These are phyloP conservation scores for Conus betulinus DNA, from an alignment of 1,140 invertebrate species.

Conservation along the genomic window DNA sequence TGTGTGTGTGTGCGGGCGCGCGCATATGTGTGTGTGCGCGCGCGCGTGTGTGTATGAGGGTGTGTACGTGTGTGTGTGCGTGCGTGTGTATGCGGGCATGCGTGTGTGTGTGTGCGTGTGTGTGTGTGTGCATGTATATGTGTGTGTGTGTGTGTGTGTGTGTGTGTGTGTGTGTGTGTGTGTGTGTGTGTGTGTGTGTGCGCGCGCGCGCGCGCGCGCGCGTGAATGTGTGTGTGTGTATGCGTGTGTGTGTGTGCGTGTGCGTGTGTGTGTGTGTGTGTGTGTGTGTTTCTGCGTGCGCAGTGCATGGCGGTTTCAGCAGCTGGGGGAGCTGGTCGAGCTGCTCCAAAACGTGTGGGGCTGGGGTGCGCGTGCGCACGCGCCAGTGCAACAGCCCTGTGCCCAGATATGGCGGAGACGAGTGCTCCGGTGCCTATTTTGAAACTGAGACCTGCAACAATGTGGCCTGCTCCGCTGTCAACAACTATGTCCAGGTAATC, in stretches of 20 bases:
- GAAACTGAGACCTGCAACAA: slow-evolving; percentile 13
- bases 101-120: background rate
- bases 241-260: background rate
- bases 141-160: no score
- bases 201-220: slow-evolving; percentile 3
- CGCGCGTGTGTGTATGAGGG: background rate
- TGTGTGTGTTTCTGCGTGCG: background rate
- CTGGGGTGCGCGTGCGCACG: background rate
- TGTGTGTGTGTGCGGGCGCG: background rate
- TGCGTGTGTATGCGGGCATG: background rate
- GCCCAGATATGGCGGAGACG: background rate
- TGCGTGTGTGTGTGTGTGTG: background rate
- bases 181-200: background rate
- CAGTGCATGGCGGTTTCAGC: slow-evolving; percentile 8
- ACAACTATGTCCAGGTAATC: background rate
- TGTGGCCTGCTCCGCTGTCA: background rate
- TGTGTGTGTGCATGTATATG: background rate
- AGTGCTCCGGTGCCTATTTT: background rate
- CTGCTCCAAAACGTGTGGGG: slow-evolving; percentile 2
- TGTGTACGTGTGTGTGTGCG: background rate
- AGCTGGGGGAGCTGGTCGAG: background rate
- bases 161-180: no score
- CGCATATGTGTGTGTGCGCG: background rate
- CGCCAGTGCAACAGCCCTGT: slow-evolving; percentile 22
- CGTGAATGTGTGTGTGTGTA: background rate